These are phyloP conservation scores for Lasioglossum pauxillum DNA, from an alignment of 2,888 invertebrate genomes.

Conservation along the genomic window DNA sequence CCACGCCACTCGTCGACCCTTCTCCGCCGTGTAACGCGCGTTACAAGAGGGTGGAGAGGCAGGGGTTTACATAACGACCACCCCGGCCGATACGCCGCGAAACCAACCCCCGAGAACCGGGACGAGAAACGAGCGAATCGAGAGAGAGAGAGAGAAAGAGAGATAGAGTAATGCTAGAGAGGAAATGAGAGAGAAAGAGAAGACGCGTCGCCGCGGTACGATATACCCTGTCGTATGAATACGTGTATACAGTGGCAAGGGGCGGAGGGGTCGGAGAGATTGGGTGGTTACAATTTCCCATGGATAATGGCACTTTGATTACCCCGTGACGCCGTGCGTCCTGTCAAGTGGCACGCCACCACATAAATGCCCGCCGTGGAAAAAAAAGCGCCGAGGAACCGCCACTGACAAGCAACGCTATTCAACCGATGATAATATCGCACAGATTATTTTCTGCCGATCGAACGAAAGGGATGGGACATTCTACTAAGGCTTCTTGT, in stretches of 20 bases:
- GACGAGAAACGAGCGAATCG: constrained; percentile 30
- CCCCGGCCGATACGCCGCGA: constrained; percentile 40
- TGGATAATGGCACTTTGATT: constrained; percentile 84
- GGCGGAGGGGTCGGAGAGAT: constrained; percentile 53
- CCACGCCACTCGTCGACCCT: constrained; percentile 74
- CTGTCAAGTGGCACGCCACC: constrained; percentile 81
- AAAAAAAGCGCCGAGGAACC: constrained; percentile 26
- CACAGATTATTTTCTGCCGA: constrained; percentile 5
- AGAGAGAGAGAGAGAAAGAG: constrained; percentile 42
- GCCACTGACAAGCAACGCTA: neutral
- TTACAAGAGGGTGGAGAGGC: constrained; percentile 57
- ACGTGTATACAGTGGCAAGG: constrained; percentile 44
- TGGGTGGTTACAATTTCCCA: constrained; percentile 82
- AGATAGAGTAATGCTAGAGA: neutral
- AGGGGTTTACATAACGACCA: constrained; percentile 74
- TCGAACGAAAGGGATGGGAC: neutral
- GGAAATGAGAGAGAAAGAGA: constrained; percentile 42
- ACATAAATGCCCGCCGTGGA: constrained; percentile 73
- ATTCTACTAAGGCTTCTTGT: neutral
- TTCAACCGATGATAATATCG: neutral
- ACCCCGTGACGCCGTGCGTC: constrained; percentile 81
- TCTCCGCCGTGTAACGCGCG: constrained; percentile 65
- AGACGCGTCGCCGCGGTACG: constrained; percentile 63
- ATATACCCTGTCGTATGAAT: constrained; percentile 65
- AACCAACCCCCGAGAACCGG: constrained; percentile 24